Evolutionary conservation across 1,140 invertebrate species (phyloP).

Genomic region (Drosophila persimilis): DNA sequence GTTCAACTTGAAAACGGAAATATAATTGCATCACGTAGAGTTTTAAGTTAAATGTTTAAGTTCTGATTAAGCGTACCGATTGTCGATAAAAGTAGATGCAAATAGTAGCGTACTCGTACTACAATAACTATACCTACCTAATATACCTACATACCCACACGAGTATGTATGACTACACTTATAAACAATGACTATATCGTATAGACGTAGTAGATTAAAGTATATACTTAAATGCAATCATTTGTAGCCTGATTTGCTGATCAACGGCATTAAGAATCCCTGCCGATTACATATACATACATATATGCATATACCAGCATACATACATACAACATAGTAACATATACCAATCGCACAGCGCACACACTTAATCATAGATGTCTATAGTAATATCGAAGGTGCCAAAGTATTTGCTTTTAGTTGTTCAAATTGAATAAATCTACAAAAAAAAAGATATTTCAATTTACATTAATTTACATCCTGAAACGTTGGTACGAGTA

Average conservation of each 20-base stretch:
- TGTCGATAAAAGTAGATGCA: conserved; percentile 56
- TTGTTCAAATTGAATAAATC: conserved; percentile 69
- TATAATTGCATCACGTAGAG: conserved; percentile 44
- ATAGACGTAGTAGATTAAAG: conserved; percentile 51
- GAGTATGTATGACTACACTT: conserved; percentile 34
- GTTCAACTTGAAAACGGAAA: conserved; percentile 55
- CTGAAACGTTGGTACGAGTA: background rate
- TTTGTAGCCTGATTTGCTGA: conserved; percentile 71
- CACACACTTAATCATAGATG: conserved; percentile 23
- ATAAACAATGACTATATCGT: conserved; percentile 54
- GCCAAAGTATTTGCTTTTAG: conserved; percentile 80
- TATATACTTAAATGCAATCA: conserved; percentile 61
- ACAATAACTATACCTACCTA: conserved; percentile 67
- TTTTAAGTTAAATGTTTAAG: conserved; percentile 63
- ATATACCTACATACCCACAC: conserved; percentile 6
- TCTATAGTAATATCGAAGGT: conserved; percentile 61
- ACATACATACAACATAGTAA: conserved; percentile 25
- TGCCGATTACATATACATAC: conserved; percentile 10
- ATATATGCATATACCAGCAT: conserved; percentile 2
- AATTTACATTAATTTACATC: conserved; percentile 50
- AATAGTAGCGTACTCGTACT: conserved; percentile 45
- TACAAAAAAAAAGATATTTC: conserved; percentile 20
- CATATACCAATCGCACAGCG: conserved; percentile 23
- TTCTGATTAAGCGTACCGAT: conserved; percentile 62
- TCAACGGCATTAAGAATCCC: conserved; percentile 38